Evolutionary conservation across 2,113 vertebrate genomes (phyloP), one percentile per base, ranked within the genome.

Genomic region (Ursus arctos): DNA sequence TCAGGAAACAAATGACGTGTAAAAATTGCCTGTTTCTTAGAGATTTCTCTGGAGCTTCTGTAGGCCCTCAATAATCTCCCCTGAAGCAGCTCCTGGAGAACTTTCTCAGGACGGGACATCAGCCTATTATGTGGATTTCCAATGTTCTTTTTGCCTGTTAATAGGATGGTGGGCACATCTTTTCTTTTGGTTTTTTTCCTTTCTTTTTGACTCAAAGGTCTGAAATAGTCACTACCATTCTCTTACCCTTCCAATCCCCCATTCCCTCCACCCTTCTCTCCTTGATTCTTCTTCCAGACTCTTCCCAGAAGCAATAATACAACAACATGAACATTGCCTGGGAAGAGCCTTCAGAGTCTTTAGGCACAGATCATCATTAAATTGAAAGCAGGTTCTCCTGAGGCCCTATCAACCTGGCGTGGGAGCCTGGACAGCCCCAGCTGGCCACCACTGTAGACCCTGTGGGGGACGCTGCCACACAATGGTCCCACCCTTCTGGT

Each of bases 41-140:
- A 83, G 21, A 80, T 88, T 92, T 89, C 84, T 74, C 84, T 92
- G n/a, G 86, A 61, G 40, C 90, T 61, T 80, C 67, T 24, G 0
- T 12, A 63, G 43, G 15, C 63, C 57, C 9, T 82, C 36, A 57
- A 4, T 47, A 59, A 76, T 24, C 4, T 26, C 4, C 31, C 16
- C 65, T 21, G 49, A 71, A 65, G 53, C 0, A 16, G 4, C 24
- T n/a, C 15, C 49, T 24, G 1, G 11, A 15, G 26, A 63, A 43
- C 36, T 28, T 26, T 33, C 82, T 33, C 22, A 13, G 81, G 22
- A 40, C 16, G 33, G n/a, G 15, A 65, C 31, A 43, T 28, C 31
- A 53, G 43, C 26, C 49, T 61, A 4, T 79, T 82, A 51, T 4
- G 33, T 6, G 28, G 19, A 33, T 16, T 93, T 65, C 59, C 22